Base-by-base conservation (phyloP, 2,888 invertebrate species). In the Leptinotarsa rubiginosa region DNA sequence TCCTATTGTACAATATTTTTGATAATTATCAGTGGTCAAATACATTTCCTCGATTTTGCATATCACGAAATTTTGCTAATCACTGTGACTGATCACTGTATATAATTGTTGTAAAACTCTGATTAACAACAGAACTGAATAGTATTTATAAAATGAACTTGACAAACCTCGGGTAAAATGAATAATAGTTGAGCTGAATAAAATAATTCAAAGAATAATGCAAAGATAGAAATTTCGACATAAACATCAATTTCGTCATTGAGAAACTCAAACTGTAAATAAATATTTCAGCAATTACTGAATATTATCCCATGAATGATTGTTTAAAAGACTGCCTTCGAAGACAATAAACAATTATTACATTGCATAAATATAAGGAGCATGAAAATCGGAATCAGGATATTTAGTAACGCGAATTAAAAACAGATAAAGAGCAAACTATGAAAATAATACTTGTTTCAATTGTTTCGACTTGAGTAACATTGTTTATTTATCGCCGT, bases 391-490 rank as follows among this genome's bases (percentile, higher is more conserved):
- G 75, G 67, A 78, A 79, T 78, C 76, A 81, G 83, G 83, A 83
- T 84, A 77, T 84, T 83, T 84, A 82, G 83, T 80, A 84, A 84
- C 81, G 80, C 76, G 75, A 82, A 83, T 84, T 83, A 83, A 83
- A 84, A 83, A 83, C 74, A 83, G 83, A 83, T 83, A 82, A 83
- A 83, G 77, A 74, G 74, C 74, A 72, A 69, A 56, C 77, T 69
- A 67, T 70, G 47, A 66, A 73, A 76, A 78, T 76, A 66, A 67
- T 64, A 67, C 49, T 70, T 50, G 69, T 78, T 80, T 76, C 81
- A 80, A 81, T 81, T 81, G 81, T 81, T 81, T 77, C 69, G 68
- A 70, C 78, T 80, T 77, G 76, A 77, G 80, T 78, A 80, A 80
- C 78, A 76, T 67, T 76, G 68, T 71, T 68, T 70, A 76, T 73